Evolutionary conservation across 2,797 vertebrate genomes (phyloP), one percentile per base, ranked within the genome.

Genomic region (Clangula hyemalis): DNA sequence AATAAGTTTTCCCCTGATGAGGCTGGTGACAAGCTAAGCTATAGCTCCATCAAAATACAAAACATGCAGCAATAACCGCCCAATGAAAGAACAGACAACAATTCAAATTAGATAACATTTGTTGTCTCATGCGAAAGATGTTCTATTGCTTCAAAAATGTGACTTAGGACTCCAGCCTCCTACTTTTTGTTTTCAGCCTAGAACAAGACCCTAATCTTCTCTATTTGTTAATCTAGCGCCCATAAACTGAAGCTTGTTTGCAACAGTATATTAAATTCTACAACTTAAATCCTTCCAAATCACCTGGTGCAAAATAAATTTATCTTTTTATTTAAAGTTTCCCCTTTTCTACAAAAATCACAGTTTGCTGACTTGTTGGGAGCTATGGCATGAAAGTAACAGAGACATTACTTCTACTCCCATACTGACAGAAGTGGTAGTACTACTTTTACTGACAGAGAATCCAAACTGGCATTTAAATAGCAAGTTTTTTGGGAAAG

Each of bases 11-110:
- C 76, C 89, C 91, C 94, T 77, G 73, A 68, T 82, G 93, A 97
- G 39, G 82, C 36, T 2, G 93, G 94, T 1, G 95, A 97, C 82
- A 97, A 91, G 90, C 94, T 95, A 92, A 97, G 65, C 97, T 98
- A 93, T 60, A 96, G 25, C 13, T 53, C 64, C 41, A 0, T 28
- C 81, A 81, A 77, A 93, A 93, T 28, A 80, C 3, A 85, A 85
- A 82, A 68, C 13, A 60, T 1, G 34, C 5, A 91, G 54, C 36
- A 95, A 10, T 58, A 80, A 69, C 25, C 17, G 3, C 20, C 64
- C 61, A 49, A 10, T 30, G 60, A 70, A 75, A 13, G 4, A 75
- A 56, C 0, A 72, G 34, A n/a, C 20, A 90, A 27, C 32, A 72
- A 72, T 30, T 73, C 41, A 47, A 53, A 70, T 0, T 27, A 10